Base-by-base conservation (phyloP, 2,797 vertebrate species). In the Sorex maritimensis region DNA sequence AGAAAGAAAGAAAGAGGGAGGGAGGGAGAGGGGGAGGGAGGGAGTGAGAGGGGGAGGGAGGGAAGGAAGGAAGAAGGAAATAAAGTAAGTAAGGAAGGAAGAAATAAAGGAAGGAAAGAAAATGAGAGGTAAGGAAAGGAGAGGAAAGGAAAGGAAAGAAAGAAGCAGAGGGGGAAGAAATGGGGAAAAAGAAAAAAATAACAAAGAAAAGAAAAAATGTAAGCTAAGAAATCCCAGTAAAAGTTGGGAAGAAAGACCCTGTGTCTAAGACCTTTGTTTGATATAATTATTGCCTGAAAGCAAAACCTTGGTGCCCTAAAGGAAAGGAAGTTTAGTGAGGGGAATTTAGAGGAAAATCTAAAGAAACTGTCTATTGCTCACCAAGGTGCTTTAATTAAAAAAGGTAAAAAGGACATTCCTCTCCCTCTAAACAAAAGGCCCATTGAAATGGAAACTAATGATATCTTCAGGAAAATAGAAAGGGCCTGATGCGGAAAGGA, bases 401-500 rank as follows among this genome's bases (percentile, higher is more conserved):
- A 92, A 92, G 41, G 73, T 93, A 92, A 95, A 96, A 96, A 94
- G 80, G 52, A 91, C 78, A 73, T 91, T 96, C 63, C 82, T 92
- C 72, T 63, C 15, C 79, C 55, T 71, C n/a, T 79, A 82, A 84
- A 97, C 79, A 97, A 96, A 97, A 91, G 96, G 63, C 55, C 73
- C 6, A 67, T 96, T 97, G 95, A 96, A 95, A 97, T 85, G 94
- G 97, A 97, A 96, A 94, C 72, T 81, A 96, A 77, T 93, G 93
- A 93, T 88, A 71, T 89, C 95, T 96, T 88, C 87, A 86, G 96
- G 94, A 95, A 97, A 97, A 95, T 74, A 91, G 93, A 94, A 97
- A 92, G 92, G 78, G 93, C 77, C 90, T 95, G 95, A 97, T 97
- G 96, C 34, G 0, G 95, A 96, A 96, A 96, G 94, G 88, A 93